Base-by-base conservation (phyloP, 2,113 vertebrate genomes). In the Phalacrocorax carbo region DNA sequence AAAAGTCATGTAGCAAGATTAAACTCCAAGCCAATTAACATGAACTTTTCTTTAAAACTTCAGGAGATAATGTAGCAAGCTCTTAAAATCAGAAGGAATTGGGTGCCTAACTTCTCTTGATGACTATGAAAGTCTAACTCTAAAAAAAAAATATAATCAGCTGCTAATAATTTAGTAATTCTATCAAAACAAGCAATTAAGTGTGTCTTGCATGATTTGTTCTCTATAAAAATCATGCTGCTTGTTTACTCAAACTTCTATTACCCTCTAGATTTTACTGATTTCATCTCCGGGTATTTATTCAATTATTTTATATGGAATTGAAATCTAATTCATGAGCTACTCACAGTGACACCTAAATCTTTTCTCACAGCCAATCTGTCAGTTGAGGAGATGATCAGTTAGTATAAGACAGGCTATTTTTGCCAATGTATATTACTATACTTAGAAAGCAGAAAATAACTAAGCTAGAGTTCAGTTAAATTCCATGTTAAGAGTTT, bases 151-250 rank as follows among this genome's bases (percentile, higher is more conserved):
- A 61, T 82, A 88, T 14, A 58, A 93, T 78, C 86, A 89, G 71
- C 69, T 95, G 55, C 54, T 87, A 95, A 95, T 91, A 97, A 97
- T 93, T 94, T 52, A 85, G 84, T 62, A 96, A 93, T 94, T 95
- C 84, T 78, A 93, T 90, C 94, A 95, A 95, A 95, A 90, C 84
- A 93, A 87, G 81, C 88, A 93, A 95, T 96, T 97, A 96, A 95
- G 42, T 46, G n/a, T 95, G 96, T 83, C 93, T 94, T 93, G 86
- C 81, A 73, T 97, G 93, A 95, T 95, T 96, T 97, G 81, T 94
- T 94, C 81, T 82, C 89, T 71, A 90, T 94, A 94, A 96, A 94
- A 94, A 91, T 79, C 97, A 95, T 57, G 91, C 91, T 97, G 95
- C n/a, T 94, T 95, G 64, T 97, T 97, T 97, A 94, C 51, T 49